Base-by-base conservation (phyloP, 2,888 invertebrate species). In the Zhuqinia jingwanae region DNA sequence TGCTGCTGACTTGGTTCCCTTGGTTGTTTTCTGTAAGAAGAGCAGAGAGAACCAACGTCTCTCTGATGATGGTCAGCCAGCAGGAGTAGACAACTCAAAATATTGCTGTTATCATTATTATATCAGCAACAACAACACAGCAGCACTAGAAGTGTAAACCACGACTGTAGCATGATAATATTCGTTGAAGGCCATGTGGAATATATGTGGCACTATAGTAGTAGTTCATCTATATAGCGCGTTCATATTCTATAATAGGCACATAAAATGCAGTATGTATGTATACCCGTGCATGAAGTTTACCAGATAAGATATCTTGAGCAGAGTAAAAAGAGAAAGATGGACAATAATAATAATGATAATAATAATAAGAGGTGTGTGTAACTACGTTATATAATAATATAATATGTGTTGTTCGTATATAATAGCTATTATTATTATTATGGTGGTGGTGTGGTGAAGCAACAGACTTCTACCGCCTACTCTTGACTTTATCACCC, bases 71-170 rank as follows among this genome's bases (percentile, higher is more conserved):
- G 50, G 50, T 50, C 50, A n/a, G 13, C 2, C 50, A 15, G 50
- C 13, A 50, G n/a, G 8, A 68, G 60, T 3, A 68, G 68, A 45
- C 68, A 68, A 36, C 68, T 36, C 36, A 47, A 47, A 76, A 76
- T 77, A 77, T 77, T 77, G 60, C 60, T 36, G 45, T 25, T 65
- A 45, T 63, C 63, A 65, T 79, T 79, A 79, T 79, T 65, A 79
- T 65, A 68, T 68, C 65, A 63, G 27, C 50, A 63, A 11, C 15
- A 77, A 20, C 50, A 79, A 36, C 60, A 76, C 56, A n/a, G n/a
- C 36, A 36, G 36, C 36, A 6, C 36, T 36, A 36, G 3, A 6
- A 36, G 36, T 36, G 36, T 6, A 8, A 36, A 36, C 36, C 36
- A n/a, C n/a, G n/a, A n/a, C n/a, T n/a, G n/a, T n/a, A n/a, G n/a